Base-by-base conservation (phyloP, 2,113 vertebrate species). In the Lanius ludovicianus region DNA sequence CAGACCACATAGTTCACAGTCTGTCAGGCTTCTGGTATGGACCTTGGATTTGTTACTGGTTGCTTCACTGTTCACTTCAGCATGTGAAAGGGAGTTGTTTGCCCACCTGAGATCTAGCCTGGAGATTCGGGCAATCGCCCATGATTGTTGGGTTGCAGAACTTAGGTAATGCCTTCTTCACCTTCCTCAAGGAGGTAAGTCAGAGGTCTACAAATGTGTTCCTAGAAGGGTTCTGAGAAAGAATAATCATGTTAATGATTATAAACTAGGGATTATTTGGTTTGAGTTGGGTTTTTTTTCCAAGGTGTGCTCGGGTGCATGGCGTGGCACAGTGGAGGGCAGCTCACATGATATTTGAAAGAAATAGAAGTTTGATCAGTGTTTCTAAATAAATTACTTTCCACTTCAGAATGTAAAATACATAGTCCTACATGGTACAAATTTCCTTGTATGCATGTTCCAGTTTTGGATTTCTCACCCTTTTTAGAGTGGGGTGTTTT, bases 1-100 rank as follows among this genome's bases (percentile, higher is more conserved):
- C 2, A 11, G 25, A 30, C 27, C 41, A 20, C 1, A 4, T 20
- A 62, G 22, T 23, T 78, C 1, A 0, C 17, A 46, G 37, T 33
- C 15, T 35, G 22, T 24, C 41, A n/a, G 59, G 33, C 20, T 53
- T 24, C 25, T 56, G 60, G 9, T 42, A 11, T 53, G 42, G 37
- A 49, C 7, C 5, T 13, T 28, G 52, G 7, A 7, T 39, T 47
- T 65, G 31, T 56, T 50, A 8, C 15, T 5, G 1, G 12, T 39
- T 39, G 35, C 37, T 60, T 71, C 19, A 25, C 30, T 65, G 14
- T 39, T 46, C 0, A 0, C 42, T 19, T 39, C 1, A 11, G 44
- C 2, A 0, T 30, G 6, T 3, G 4, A 27, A 73, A 35, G 64
- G 23, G 56, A 60, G 9, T 21, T 46, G 16, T 35, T 5, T 1